Percentiles rank a stretch among this genome's conserved stretches.
phyloP scores from a whole-genome alignment of 2,888 invertebrate genomes.

The Cryptus viduatorius region DNA sequence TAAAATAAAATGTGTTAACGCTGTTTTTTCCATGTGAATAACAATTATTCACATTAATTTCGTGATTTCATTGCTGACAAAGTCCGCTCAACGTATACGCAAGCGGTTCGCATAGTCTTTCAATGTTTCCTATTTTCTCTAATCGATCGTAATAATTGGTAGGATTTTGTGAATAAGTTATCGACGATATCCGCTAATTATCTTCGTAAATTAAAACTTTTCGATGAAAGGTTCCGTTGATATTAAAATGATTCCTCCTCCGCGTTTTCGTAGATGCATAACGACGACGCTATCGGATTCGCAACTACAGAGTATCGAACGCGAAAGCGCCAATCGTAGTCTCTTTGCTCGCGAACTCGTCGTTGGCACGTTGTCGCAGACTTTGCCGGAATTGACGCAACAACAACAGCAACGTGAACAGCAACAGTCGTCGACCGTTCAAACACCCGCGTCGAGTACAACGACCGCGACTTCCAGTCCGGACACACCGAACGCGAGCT shows the following conservation, averaged over 20 bases:
- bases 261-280: constrained; percentile 79
- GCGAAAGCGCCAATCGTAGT: constrained; percentile 83
- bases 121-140: constrained; percentile 1
- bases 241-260: constrained; percentile 60
- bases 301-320: constrained; percentile 82
- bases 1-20: constrained; percentile 22
- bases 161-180: not conserved
- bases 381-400: constrained; percentile 80
- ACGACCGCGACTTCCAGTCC: constrained; percentile 78
- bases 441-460: constrained; percentile 77
- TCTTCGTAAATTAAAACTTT: too few species aligned
- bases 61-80: not conserved
- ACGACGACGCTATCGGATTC: constrained; percentile 81
- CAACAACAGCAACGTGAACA: constrained; percentile 76
- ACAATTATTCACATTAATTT: not conserved
- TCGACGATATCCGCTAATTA: not conserved
- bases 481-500: constrained; percentile 77
- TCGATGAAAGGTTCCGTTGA: not conserved
- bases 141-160: not conserved
- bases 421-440: constrained; percentile 72
- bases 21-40: constrained; percentile 7
- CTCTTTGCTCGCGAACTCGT: constrained; percentile 82
- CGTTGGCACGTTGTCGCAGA: constrained; percentile 81
- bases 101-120: not conserved
- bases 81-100: too few species aligned